Conservation (phyloP, 2,888 invertebrate genomes). For the Orthonevra nobilis region DNA sequence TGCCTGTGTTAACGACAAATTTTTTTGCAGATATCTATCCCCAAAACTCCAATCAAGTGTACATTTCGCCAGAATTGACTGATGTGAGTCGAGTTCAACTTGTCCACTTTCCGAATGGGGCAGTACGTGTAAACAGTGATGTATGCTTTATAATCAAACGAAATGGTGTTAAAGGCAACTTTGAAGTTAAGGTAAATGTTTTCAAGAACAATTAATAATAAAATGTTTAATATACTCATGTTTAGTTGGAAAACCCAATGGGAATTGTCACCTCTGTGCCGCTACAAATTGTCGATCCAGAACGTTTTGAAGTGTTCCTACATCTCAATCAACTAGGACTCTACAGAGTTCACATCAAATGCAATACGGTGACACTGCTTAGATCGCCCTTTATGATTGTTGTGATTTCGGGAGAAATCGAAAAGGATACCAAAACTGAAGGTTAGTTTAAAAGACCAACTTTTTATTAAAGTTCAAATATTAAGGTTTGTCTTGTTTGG, state of each 20-base stretch:
- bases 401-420: constrained; percentile 74
- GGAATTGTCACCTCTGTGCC: constrained; percentile 72
- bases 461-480: constrained; percentile 23
- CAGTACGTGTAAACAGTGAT: constrained; percentile 73
- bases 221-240: background rate
- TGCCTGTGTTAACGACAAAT: too few relatives aligned
- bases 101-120: constrained; percentile 78
- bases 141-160: constrained; percentile 76
- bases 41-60: constrained; percentile 74
- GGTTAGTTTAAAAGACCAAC: constrained; percentile 38
- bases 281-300: constrained; percentile 76
- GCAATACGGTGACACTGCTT: constrained; percentile 77
- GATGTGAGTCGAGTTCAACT: constrained; percentile 77
- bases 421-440: constrained; percentile 58
- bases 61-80: constrained; percentile 77
- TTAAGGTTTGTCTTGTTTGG: background rate
- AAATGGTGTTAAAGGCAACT: constrained; percentile 78
- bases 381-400: constrained; percentile 78
- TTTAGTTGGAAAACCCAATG: constrained; percentile 75
- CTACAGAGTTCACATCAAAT: constrained; percentile 77
- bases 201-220: too few relatives aligned
- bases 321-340: constrained; percentile 75
- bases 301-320: constrained; percentile 75
- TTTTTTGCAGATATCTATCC: constrained; percentile 75
- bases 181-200: constrained; percentile 76